Conservation (phyloP, 2,888 invertebrate genomes). For the Cheilosia soror region DNA sequence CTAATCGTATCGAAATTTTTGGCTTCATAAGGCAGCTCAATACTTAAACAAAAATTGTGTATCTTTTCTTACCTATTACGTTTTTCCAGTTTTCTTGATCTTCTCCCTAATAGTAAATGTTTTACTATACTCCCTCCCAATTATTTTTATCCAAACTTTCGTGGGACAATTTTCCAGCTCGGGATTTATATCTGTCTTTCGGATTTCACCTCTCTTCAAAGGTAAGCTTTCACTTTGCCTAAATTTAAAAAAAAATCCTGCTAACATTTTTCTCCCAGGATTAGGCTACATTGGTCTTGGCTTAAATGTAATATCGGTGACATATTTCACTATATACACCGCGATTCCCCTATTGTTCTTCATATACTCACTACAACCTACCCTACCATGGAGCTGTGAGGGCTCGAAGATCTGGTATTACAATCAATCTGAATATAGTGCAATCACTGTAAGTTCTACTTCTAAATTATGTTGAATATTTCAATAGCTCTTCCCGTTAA, state of each 20-base stretch:
- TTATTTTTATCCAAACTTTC: conserved; percentile 92
- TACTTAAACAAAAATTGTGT: too few relatives aligned
- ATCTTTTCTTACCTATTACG: too few relatives aligned
- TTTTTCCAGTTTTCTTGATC: conserved; percentile 12
- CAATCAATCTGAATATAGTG: too few relatives aligned
- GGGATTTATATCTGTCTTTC: conserved; percentile 91
- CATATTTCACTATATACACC: conserved; percentile 92
- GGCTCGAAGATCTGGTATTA: conserved; percentile 77
- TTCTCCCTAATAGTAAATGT: neutral
- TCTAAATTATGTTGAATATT: neutral
- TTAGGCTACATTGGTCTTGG: conserved; percentile 92
- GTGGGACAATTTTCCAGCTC: conserved; percentile 92
- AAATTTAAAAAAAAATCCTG: too few relatives aligned
- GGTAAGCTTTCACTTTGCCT: conserved; percentile 84
- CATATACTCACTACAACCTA: conserved; percentile 87
- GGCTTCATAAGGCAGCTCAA: too few relatives aligned
- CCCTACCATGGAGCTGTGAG: conserved; percentile 87
- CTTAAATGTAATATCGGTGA: conserved; percentile 90
- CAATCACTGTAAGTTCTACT: conserved; percentile 40
- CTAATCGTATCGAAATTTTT: too few relatives aligned
- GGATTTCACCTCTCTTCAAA: conserved; percentile 92
- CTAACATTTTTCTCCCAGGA: conserved; percentile 83
- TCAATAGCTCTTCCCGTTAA: neutral
- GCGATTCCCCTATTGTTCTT: conserved; percentile 92
- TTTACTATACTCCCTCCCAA: conserved; percentile 83